Percentiles rank a stretch among this genome's conserved stretches.
Conservation (phyloP, 2,797 vertebrate species). For the Sebastes cheni region DNA sequence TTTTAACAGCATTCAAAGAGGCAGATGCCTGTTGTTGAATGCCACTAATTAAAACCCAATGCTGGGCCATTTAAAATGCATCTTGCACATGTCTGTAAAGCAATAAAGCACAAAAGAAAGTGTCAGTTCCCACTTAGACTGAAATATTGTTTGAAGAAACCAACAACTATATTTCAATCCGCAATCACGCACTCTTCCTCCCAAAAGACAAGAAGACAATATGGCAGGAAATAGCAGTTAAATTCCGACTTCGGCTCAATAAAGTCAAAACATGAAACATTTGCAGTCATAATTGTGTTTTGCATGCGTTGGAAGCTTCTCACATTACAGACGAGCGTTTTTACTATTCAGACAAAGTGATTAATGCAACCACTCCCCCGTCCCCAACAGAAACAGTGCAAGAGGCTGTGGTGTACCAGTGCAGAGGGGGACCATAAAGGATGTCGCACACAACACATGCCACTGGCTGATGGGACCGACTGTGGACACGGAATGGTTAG, state of each 20-base stretch:
- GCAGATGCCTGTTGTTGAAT: background rate
- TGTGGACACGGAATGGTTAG: conserved; percentile 96
- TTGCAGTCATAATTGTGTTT: background rate
- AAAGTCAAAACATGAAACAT: background rate
- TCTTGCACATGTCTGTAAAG: conserved; percentile 14
- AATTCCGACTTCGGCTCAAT: background rate
- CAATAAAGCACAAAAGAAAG: background rate
- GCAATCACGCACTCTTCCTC: background rate
- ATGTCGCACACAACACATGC: conserved; percentile 98
- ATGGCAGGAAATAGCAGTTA: background rate
- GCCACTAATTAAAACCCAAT: conserved; percentile 14
- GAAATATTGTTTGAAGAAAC: conserved; percentile 7
- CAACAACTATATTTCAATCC: background rate
- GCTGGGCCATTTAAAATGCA: conserved; percentile 2
- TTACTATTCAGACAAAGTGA: background rate
- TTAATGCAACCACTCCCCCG: background rate
- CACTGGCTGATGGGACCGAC: conserved; percentile 92
- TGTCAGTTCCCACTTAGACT: background rate
- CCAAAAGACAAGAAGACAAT: background rate
- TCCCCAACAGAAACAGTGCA: conserved; percentile 90
- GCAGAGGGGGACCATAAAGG: conserved; percentile 91
- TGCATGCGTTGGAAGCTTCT: background rate
- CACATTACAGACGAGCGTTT: background rate
- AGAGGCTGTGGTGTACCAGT: conserved; percentile 95
- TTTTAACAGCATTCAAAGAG: conserved; percentile 1